Conservation (phyloP, 2,797 vertebrate species). For the Synaphobranchus kaupii region DNA sequence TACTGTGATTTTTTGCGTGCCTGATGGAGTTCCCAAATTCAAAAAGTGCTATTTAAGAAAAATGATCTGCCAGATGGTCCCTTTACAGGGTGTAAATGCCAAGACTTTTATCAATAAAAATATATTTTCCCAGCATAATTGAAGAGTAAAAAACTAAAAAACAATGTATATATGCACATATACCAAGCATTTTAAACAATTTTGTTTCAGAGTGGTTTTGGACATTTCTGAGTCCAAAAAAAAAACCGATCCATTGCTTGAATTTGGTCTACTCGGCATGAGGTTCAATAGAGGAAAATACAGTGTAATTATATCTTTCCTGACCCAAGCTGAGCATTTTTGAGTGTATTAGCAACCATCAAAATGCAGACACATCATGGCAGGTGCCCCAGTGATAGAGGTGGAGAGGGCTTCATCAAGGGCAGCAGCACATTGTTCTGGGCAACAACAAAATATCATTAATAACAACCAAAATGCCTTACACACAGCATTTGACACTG, state of each 20-base stretch:
- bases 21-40: too few species aligned
- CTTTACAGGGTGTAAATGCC: too few species aligned
- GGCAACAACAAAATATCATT: background rate
- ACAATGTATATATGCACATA: background rate
- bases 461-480: background rate
- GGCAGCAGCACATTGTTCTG: conserved; percentile 9
- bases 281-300: conserved; percentile 14
- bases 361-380: background rate
- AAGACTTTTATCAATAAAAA: too few species aligned
- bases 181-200: background rate
- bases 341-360: conserved; percentile 20
- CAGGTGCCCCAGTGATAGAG: background rate
- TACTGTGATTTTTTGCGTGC: too few species aligned
- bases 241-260: background rate
- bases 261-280: conserved; percentile 15
- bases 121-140: too few species aligned
- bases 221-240: background rate
- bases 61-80: too few species aligned
- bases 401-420: conserved; percentile 1
- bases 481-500: background rate
- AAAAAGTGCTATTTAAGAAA: too few species aligned
- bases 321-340: background rate
- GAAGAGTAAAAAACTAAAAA: too few species aligned
- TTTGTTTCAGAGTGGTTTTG: background rate
- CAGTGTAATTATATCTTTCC: conserved; percentile 24